Percentiles rank a stretch among this genome's conserved stretches.
These are phyloP conservation scores for Malacosoma neustria DNA, from an alignment of 2,888 invertebrate genomes.

Conservation along the genomic window DNA sequence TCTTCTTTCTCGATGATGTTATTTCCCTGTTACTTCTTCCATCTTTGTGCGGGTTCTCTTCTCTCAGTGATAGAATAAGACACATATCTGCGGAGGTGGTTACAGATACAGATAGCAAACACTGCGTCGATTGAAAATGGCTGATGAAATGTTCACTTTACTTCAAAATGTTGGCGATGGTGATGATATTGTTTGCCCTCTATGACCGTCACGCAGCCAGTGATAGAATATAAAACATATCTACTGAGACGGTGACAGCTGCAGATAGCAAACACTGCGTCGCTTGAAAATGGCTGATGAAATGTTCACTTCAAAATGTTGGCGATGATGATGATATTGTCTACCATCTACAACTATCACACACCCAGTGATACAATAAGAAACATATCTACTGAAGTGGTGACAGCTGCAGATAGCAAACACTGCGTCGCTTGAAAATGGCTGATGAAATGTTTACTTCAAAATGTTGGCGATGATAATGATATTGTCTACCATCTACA, in stretches of 20 bases:
- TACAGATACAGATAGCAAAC: slow-evolving; percentile 2
- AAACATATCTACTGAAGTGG: slow-evolving; percentile 14
- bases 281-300: too few relatives aligned
- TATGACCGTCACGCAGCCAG: slow-evolving; percentile 12
- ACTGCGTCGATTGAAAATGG: too few relatives aligned
- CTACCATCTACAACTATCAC: slow-evolving; percentile 8
- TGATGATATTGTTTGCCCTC: not conserved
- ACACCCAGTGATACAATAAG: slow-evolving; percentile 18
- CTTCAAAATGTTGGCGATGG: not conserved
- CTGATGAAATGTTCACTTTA: too few relatives aligned
- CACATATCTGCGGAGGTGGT: slow-evolving; percentile 8
- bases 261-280: too few relatives aligned
- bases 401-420: slow-evolving; percentile 7
- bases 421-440: too few relatives aligned
- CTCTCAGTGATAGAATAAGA: too few relatives aligned
- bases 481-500: slow-evolving; percentile 3
- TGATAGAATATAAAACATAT: slow-evolving; percentile 14
- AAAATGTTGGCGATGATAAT: too few relatives aligned
- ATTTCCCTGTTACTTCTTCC: too few relatives aligned
- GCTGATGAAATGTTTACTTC: too few relatives aligned
- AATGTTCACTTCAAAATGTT: too few relatives aligned
- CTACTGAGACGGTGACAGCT: slow-evolving; percentile 7
- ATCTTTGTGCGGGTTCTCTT: too few relatives aligned
- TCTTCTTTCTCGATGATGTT: too few relatives aligned
- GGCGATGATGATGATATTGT: not conserved